These are phyloP conservation scores for Meda fulgida DNA, from an alignment of 2,797 vertebrate species.

Conservation along the genomic window DNA sequence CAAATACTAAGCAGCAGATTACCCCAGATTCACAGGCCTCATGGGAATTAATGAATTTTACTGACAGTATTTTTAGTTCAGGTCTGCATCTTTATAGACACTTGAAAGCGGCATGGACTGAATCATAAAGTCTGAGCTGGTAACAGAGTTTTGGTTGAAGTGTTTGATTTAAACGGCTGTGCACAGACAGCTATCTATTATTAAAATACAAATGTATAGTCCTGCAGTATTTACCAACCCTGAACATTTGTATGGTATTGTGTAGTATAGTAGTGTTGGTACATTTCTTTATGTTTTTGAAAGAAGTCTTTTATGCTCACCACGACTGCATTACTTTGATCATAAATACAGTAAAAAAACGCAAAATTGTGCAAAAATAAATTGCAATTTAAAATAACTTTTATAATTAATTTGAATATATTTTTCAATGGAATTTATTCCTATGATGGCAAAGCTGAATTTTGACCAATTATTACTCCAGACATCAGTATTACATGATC, in stretches of 20 bases:
- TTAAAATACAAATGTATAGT: background rate
- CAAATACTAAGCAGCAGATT: conserved; percentile 50
- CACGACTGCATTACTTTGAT: background rate
- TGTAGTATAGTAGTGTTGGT: background rate
- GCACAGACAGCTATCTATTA: background rate
- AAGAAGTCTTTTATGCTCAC: background rate
- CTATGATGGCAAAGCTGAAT: background rate
- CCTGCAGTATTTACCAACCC: background rate
- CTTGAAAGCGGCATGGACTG: background rate
- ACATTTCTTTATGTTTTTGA: background rate
- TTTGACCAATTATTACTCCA: background rate
- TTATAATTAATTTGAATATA: background rate
- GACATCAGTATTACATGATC: too few species aligned
- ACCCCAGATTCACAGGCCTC: conserved; percentile 43
- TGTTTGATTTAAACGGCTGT: background rate
- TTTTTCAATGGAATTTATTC: background rate
- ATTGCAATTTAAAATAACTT: background rate
- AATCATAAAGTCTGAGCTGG: conserved; percentile 7
- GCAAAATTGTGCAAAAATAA: background rate
- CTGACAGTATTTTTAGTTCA: conserved; percentile 32
- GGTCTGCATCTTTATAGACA: background rate
- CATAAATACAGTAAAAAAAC: background rate
- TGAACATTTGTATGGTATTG: background rate
- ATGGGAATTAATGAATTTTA: conserved; percentile 22
- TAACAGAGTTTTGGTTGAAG: background rate